Evolutionary conservation across 2,113 vertebrate species (phyloP).

Genomic region (Tupaia chinensis): DNA sequence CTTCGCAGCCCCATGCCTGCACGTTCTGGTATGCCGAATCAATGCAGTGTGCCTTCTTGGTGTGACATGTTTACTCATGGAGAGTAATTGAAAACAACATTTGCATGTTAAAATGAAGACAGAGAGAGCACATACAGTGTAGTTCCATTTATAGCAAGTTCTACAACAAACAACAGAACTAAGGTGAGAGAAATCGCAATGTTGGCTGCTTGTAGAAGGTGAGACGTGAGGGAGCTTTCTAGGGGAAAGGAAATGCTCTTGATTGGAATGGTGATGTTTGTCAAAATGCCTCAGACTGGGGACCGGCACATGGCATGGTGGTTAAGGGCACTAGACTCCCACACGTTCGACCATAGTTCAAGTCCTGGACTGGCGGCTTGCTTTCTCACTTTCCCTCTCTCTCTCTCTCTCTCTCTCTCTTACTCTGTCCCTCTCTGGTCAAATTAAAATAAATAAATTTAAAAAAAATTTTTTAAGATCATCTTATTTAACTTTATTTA

Average conservation of each 20-base stretch:
- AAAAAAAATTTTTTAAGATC: no score
- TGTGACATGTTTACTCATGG: not conserved
- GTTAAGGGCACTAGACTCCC: no score
- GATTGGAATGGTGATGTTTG: not conserved
- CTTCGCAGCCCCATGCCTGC: not conserved
- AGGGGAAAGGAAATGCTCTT: not conserved
- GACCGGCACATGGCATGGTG: no score
- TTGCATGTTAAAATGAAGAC: constrained; percentile 9
- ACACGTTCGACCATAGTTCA: no score
- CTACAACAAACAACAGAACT: not conserved
- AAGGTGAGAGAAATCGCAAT: not conserved
- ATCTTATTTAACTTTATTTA: no score
- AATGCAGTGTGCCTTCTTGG: not conserved
- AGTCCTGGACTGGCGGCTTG: no score
- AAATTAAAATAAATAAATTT: no score
- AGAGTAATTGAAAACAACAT: constrained; percentile 15
- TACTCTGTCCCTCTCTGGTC: no score
- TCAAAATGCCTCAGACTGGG: not conserved
- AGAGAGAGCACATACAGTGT: not conserved
- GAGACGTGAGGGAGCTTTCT: not conserved
- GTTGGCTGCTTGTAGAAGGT: not conserved
- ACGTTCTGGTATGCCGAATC: not conserved
- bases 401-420: no score
- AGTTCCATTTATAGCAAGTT: constrained; percentile 1
- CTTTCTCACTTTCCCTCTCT: no score